These are phyloP conservation scores for Porites australiensis DNA, from an alignment of 64 coral and sea anemone species.

Conservation along the genomic window DNA sequence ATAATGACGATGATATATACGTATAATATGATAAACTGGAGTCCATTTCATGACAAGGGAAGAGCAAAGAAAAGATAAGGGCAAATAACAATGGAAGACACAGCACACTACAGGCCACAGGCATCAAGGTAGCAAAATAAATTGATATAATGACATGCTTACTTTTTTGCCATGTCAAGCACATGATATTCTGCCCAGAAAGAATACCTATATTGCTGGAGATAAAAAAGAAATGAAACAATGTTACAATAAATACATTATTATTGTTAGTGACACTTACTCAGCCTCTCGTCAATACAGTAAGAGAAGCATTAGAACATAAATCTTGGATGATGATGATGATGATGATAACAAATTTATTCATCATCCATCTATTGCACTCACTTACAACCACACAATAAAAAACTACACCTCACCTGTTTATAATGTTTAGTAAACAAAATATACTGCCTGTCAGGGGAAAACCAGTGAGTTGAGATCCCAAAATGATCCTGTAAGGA, in stretches of 20 bases:
- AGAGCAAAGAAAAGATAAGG: no score
- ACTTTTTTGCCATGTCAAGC: neutral
- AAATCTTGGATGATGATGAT: no score
- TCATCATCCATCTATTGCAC: no score
- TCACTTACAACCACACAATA: no score
- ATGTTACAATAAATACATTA: neutral
- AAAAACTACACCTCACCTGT: neutral
- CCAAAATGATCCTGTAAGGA: conserved; percentile 15
- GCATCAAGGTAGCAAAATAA: neutral
- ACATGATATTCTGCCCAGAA: conserved; percentile 38
- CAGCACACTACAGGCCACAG: neutral
- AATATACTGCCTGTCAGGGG: conserved; percentile 47
- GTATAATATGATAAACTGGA: no score
- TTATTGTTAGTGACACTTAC: no score
- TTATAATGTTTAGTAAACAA: conserved; percentile 2
- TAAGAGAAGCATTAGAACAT: no score
- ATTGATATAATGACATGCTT: neutral
- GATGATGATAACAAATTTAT: no score
- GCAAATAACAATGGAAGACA: no score
- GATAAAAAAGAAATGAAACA: neutral
- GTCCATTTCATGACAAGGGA: no score
- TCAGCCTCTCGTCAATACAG: no score
- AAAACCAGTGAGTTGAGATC: conserved; percentile 37
- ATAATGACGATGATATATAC: no score
- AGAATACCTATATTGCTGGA: conserved; percentile 51